Base-by-base conservation (phyloP, 1,140 invertebrate species). In the Camponotus pennsylvanicus region DNA sequence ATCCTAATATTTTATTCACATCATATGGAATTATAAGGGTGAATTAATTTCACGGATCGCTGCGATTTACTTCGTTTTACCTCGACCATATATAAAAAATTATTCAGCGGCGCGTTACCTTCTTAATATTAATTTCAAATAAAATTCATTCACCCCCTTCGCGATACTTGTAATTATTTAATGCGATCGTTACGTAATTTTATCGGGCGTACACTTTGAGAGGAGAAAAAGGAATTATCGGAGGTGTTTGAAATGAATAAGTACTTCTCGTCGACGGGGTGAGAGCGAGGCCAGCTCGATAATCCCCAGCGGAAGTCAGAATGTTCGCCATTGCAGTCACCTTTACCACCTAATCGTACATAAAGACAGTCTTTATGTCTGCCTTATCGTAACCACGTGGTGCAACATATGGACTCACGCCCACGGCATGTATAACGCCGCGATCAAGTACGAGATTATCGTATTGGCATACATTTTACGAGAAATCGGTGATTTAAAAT, bases 291-390 rank as follows among this genome's bases (percentile, higher is more conserved):
- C 67, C 66, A 57, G 40, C 37, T 73, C 59, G 59, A 86, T 86
- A 86, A 86, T 76, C 37, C 64, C 59, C 52, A 73, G 34, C 64
- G 40, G 27, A 34, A 52, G 79, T n/a, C 67, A 45, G 37, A 45
- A n/a, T 32, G 40, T 61, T 85, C 73, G 34, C 71, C 61, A 42
- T 67, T 70, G 85, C 78, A 76, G n/a, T 69, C 66, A 55, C 78
- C 85, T 64, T 85, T 84, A 69, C 61, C 63, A 77, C 87, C 86
- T 89, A 89, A 89, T 89, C 80, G 76, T 63, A 88, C 37, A 67
- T 77, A 77, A 73, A 87, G 66, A 66, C 52, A 42, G 67, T 59
- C 80, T 87, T 88, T 89, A 89, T 55, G 86, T 45, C 32, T 21
- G 21, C 32, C 80, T 87, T 87, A 75, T 85, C 88, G 67, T 57